Evolutionary conservation across 1,140 invertebrate species (phyloP), one percentile per base, ranked within the genome.

Genomic region (Drosophila tsacasi): DNA sequence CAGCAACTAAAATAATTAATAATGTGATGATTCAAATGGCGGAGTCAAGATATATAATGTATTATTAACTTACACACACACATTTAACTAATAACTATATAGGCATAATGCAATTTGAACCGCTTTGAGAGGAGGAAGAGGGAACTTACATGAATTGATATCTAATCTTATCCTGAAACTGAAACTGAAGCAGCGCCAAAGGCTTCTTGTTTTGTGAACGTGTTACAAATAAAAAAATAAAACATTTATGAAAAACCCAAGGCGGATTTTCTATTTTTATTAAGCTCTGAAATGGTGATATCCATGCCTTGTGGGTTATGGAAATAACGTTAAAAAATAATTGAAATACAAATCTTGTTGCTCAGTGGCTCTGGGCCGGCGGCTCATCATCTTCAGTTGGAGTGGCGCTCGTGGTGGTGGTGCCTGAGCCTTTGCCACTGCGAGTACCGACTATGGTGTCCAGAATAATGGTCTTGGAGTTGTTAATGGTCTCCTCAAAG

Each of bases 221-320:
- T 89, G 84, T 89, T 89, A 89, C 78, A 90, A 89, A 89, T 90
- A 83, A 83, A 83, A 83, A 50, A 27, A 79, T 72, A 78, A 79
- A 79, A 67, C 35, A 69, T 52, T 50, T 87, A 61, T 59, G 71
- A 80, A 81, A 55, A 83, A 62, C 63, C 39, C 35, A 52, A 13
- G 17, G 17, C 8, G 2, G 55, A 32, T 65, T 23, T 23, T 30
- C 13, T 9, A 21, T n/a, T 35, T 46, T 27, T 47, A 42, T 23
- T 58, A 13, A 23, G 12, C 27, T 15, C 21, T 59, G 1, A n/a
- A 57, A 40, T n/a, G n/a, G 8, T 54, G 2, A n/a, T n/a, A n/a
- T n/a, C 17, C 35, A 39, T 21, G 30, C 30, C 30, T 19, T 35
- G 8, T 21, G 12, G 32, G 47, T 63, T 39, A 19, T 61, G 27